Evolutionary conservation across 2,888 invertebrate genomes (phyloP), one percentile per base, ranked within the genome.

Genomic region (Notodonta ziczac): DNA sequence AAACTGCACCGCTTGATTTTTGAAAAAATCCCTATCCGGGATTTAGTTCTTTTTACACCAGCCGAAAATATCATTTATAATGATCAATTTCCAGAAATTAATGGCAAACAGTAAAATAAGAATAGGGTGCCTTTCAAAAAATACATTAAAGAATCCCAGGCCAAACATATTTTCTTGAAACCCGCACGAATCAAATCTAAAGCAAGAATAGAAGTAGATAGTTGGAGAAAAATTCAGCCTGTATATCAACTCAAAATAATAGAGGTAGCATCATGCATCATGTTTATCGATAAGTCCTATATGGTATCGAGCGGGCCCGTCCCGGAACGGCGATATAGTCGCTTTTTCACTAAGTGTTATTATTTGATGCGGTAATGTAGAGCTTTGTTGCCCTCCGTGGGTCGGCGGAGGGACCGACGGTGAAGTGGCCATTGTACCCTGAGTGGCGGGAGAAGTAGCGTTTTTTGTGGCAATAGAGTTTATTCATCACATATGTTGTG

Each of bases 281-380:
- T 78, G 71, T 83, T 81, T 82, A 81, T 82, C 84, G 85, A 85
- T 81, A 83, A 77, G 74, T 73, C 72, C 70, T 74, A 60, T 63
- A 60, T 69, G 69, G 59, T 74, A 82, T 82, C 80, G 78, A 81
- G 76, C 78, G 62, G 63, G 66, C 60, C 53, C 39, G 54, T 14
- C 54, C 66, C 64, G 69, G 66, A 60, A 63, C 59, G 68, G 59
- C 59, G 64, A 59, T 63, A 67, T 56, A 65, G 73, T 67, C 69
- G 70, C 72, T 83, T 83, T 69, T 81, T 76, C 77, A 74, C 79
- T 77, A 80, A 81, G 80, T 81, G 82, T 85, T 87, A 86, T 87
- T 88, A 85, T 88, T 88, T 85, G 83, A 86, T 85, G 85, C 81
- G 85, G 85, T 86, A 84, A 82, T 84, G 84, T 83, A 82, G 77